These are phyloP conservation scores for Carterocephalus palaemon DNA, from an alignment of 2,888 invertebrate species.

Conservation along the genomic window DNA sequence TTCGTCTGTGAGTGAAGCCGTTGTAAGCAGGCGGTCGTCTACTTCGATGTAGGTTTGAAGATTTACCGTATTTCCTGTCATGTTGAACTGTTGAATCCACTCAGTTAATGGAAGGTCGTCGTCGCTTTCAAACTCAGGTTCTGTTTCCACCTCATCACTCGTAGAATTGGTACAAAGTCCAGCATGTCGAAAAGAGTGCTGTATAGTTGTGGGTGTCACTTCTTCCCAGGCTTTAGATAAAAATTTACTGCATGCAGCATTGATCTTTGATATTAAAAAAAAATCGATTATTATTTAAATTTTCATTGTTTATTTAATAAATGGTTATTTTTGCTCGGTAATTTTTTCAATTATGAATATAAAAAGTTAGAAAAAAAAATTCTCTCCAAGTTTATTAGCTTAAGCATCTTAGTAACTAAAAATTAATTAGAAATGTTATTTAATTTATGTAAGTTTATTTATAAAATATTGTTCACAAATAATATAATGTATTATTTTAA, in stretches of 20 bases:
- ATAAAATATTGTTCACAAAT: too few species aligned
- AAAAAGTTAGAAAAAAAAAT: too few species aligned
- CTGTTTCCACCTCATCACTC: conserved; percentile 14
- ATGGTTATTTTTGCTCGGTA: too few species aligned
- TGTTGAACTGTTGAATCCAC: conserved; percentile 29
- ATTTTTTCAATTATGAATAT: too few species aligned
- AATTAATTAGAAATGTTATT: too few species aligned
- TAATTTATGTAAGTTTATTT: too few species aligned
- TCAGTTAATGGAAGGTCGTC: conserved; percentile 28
- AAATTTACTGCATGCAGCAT: conserved; percentile 36
- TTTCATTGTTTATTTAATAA: too few species aligned
- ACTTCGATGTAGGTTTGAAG: conserved; percentile 30
- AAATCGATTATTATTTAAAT: too few species aligned
- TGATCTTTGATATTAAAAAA: too few species aligned
- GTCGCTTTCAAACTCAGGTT: conserved; percentile 27
- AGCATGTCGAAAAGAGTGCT: conserved; percentile 32
- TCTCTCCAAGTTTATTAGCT: too few species aligned
- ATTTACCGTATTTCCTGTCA: conserved; percentile 28
- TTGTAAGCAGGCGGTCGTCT: conserved; percentile 29
- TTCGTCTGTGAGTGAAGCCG: conserved; percentile 28
- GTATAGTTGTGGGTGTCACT: conserved; percentile 30
- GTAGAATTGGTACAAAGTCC: conserved; percentile 17
- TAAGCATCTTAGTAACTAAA: too few species aligned
- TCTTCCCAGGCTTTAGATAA: conserved; percentile 34
- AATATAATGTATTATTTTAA: too few species aligned